phyloP scores from a whole-genome alignment of 2,888 invertebrate species.

The Nezara viridula region DNA sequence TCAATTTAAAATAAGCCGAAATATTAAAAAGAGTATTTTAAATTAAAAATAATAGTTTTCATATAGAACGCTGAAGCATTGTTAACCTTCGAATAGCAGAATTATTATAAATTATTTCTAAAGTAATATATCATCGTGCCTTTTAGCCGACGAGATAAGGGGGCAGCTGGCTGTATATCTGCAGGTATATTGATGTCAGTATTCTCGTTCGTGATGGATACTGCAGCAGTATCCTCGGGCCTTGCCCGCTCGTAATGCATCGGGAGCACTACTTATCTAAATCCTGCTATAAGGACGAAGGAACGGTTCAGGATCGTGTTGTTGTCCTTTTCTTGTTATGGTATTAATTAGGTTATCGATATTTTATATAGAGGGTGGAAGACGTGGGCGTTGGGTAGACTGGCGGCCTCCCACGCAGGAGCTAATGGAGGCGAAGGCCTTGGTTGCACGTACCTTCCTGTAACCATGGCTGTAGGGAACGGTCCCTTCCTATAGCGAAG shows the following conservation, averaged over 20 bases:
- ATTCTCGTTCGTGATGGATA: neutral
- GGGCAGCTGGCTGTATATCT: neutral
- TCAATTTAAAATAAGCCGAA: too few species aligned
- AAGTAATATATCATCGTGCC: neutral
- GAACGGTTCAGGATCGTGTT: neutral
- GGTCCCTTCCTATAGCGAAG: neutral
- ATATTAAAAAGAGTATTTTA: too few species aligned
- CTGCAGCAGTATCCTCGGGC: neutral
- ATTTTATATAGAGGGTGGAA: neutral
- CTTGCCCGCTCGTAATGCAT: neutral
- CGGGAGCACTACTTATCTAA: neutral
- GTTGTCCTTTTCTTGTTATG: neutral
- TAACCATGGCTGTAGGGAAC: neutral
- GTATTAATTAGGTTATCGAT: conserved; percentile 14
- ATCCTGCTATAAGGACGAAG: neutral
- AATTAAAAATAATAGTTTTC: too few species aligned
- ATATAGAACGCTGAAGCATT: neutral
- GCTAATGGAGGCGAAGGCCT: neutral
- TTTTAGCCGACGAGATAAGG: neutral
- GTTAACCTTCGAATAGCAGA: neutral
- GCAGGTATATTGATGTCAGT: neutral
- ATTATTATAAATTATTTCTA: neutral
- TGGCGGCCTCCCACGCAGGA: neutral
- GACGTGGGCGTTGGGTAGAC: neutral
- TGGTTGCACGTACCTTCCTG: neutral